Percentiles rank a stretch among this genome's conserved stretches.
phyloP scores from a whole-genome alignment of 2,797 vertebrate genomes.

The Clarias platycephalus region DNA sequence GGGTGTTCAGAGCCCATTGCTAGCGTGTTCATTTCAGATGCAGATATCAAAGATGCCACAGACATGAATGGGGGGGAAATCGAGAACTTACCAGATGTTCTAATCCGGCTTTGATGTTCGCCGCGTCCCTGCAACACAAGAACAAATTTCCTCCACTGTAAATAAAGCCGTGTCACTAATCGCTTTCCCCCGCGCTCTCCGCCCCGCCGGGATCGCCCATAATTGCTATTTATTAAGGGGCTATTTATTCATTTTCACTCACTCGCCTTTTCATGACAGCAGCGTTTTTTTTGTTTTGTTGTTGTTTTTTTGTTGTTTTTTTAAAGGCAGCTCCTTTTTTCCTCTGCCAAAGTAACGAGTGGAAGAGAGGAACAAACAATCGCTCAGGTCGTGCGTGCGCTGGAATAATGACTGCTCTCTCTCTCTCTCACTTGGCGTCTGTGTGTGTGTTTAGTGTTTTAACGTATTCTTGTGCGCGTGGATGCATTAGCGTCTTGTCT shows the following conservation, averaged over 20 bases:
- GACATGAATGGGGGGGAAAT: slow-evolving; percentile 75
- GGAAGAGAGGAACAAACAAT: slow-evolving; percentile 44
- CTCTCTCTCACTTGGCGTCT: background rate
- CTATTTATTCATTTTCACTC: slow-evolving; percentile 38
- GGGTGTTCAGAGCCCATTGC: slow-evolving; percentile 83
- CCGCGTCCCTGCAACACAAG: slow-evolving; percentile 90
- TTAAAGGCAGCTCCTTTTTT: slow-evolving; percentile 25
- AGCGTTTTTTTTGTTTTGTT: background rate
- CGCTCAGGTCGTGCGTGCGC: slow-evolving; percentile 22
- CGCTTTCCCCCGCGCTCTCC: slow-evolving; percentile 9
- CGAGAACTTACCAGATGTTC: slow-evolving; percentile 98
- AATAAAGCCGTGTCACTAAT: slow-evolving; percentile 73
- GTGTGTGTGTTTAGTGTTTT: slow-evolving; percentile 18
- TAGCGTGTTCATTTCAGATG: slow-evolving; percentile 87
- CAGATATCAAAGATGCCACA: slow-evolving; percentile 89
- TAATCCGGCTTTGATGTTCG: slow-evolving; percentile 90
- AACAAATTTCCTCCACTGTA: slow-evolving; percentile 86
- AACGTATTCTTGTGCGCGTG: slow-evolving; percentile 34
- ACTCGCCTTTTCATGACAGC: slow-evolving; percentile 17
- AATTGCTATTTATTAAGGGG: slow-evolving; percentile 44
- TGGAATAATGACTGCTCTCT: slow-evolving; percentile 35
- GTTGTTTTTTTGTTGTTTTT: background rate
- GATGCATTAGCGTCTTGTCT: background rate
- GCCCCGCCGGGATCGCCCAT: slow-evolving; percentile 21
- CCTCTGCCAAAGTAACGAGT: slow-evolving; percentile 31